Conservation (phyloP, 1,140 invertebrate species). For the Popillia japonica region DNA sequence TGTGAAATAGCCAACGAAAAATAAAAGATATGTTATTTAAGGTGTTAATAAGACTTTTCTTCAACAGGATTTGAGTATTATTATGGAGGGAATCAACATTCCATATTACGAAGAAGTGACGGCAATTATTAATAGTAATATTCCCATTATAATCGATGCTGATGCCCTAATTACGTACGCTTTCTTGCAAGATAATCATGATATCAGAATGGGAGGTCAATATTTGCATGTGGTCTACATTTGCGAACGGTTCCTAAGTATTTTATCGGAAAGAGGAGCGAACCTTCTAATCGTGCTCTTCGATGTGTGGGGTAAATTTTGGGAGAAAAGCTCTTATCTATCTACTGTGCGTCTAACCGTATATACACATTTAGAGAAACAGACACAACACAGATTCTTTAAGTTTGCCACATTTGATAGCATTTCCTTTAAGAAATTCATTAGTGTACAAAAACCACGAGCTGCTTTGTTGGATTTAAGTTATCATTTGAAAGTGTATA, state of each 20-base stretch:
- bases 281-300: constrained; percentile 16
- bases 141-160: constrained; percentile 33
- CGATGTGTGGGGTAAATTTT: neutral
- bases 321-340: neutral
- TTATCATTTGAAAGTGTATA: neutral
- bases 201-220: neutral
- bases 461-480: constrained; percentile 17
- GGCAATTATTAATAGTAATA: constrained; percentile 6
- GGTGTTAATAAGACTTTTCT: too few species aligned
- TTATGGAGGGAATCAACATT: neutral
- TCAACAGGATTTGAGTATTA: neutral
- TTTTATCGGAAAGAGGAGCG: neutral
- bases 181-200: constrained; percentile 21
- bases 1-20: too few species aligned
- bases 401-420: neutral
- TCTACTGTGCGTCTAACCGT: neutral
- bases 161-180: neutral
- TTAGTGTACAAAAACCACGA: neutral
- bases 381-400: neutral
- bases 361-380: constrained; percentile 20
- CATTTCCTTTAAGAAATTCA: neutral
- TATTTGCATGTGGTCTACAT: constrained; percentile 16
- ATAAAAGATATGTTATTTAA: too few species aligned
- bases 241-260: constrained; percentile 32
- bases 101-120: constrained; percentile 14